These are phyloP conservation scores for Lacerta viridis DNA, from an alignment of 2,797 vertebrate species.

Conservation along the genomic window DNA sequence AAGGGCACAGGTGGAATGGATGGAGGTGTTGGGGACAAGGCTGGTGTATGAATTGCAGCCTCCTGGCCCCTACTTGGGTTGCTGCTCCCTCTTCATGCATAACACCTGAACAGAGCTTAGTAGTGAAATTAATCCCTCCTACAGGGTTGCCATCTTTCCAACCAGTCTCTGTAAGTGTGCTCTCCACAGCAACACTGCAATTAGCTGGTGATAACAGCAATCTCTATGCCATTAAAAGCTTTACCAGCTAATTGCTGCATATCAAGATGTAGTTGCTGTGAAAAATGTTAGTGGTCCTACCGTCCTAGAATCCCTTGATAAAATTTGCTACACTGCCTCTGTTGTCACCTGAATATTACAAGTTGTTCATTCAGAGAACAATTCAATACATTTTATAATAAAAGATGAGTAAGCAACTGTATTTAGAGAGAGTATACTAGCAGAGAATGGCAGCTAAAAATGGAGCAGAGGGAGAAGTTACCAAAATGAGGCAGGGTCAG, in stretches of 20 bases:
- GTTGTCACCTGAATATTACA: conserved; percentile 2
- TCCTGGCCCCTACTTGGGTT: too few species aligned
- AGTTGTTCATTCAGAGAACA: background rate
- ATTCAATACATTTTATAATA: conserved; percentile 10
- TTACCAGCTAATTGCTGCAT: background rate
- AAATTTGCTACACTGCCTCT: background rate
- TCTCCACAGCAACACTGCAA: too few species aligned
- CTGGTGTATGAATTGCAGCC: too few species aligned
- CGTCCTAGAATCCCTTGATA: background rate
- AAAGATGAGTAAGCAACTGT: conserved; percentile 3
- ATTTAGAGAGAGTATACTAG: background rate
- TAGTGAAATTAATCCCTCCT: too few species aligned
- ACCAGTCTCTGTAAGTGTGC: background rate
- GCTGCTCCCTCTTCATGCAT: too few species aligned
- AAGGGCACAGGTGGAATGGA: too few species aligned
- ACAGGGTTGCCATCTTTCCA: too few species aligned
- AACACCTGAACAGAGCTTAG: too few species aligned
- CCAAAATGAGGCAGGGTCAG: background rate
- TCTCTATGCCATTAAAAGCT: background rate
- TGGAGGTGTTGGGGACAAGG: too few species aligned
- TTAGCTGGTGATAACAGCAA: background rate
- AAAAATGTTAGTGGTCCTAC: background rate
- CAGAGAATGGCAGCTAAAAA: conserved; percentile 1
- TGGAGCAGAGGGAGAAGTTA: background rate
- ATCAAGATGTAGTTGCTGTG: background rate